These are phyloP conservation scores for Cyprinodon diabolis DNA, from an alignment of 2,797 vertebrate species.

Conservation along the genomic window DNA sequence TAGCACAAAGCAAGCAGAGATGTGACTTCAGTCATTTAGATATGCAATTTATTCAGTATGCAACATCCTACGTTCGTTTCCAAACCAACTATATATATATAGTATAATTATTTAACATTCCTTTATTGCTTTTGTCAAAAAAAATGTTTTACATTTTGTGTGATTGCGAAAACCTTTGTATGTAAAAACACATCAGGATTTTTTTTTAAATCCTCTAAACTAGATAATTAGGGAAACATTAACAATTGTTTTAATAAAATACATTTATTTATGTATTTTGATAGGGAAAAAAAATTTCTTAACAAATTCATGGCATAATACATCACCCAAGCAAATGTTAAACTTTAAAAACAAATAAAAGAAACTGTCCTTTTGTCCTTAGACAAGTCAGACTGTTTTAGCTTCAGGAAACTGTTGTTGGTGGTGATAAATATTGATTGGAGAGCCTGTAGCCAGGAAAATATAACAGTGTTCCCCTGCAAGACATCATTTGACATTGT, in stretches of 20 bases:
- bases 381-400: conserved; percentile 52
- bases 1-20: neutral
- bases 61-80: neutral
- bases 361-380: conserved; percentile 51
- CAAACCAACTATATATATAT: neutral
- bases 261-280: neutral
- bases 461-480: conserved; percentile 56
- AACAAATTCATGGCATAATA: conserved; percentile 20
- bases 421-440: conserved; percentile 78
- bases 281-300: conserved; percentile 9
- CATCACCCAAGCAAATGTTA: conserved; percentile 30
- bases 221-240: neutral
- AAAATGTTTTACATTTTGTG: neutral
- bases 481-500: conserved; percentile 70
- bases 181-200: neutral
- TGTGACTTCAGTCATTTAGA: neutral
- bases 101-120: neutral
- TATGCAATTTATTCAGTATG: neutral
- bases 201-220: neutral
- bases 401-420: conserved; percentile 69
- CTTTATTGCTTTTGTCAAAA: neutral
- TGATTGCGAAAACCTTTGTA: neutral
- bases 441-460: conserved; percentile 58
- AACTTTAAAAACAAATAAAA: conserved; percentile 20
- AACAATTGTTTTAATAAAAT: neutral